A percentile compares a stretch with the other conserved stretches of the same genome.
Conservation (phyloP, 2,113 vertebrate species). For the Crypturellus undulatus region DNA sequence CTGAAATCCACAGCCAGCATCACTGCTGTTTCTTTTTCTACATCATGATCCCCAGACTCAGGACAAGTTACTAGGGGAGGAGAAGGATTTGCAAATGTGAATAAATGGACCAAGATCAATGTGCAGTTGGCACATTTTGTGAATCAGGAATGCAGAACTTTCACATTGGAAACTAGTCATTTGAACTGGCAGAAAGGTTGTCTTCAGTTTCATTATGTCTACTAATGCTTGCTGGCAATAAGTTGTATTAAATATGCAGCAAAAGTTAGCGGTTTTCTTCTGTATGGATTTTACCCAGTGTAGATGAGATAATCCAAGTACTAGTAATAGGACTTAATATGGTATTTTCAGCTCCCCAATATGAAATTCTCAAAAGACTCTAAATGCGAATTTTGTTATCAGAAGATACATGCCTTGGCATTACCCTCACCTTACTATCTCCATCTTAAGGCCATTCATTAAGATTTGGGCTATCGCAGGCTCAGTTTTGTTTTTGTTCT, state of each 20-base stretch:
- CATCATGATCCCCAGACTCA: neutral
- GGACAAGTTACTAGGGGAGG: neutral
- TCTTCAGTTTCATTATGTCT: neutral
- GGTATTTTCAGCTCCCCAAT: neutral
- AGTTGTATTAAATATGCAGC: neutral
- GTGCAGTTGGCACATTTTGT: neutral
- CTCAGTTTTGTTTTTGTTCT: neutral
- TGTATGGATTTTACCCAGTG: neutral
- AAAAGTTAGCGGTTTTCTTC: neutral
- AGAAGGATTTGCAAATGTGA: neutral
- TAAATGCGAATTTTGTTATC: neutral
- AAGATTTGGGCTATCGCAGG: neutral
- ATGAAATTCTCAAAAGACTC: neutral
- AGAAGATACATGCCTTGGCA: neutral
- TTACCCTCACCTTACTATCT: neutral
- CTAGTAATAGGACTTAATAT: neutral
- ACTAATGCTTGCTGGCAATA: neutral
- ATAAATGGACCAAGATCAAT: neutral
- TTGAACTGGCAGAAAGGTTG: neutral
- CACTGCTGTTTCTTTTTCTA: neutral
- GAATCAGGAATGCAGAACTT: neutral
- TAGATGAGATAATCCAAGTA: neutral
- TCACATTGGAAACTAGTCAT: neutral
- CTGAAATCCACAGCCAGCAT: neutral
- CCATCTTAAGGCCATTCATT: neutral